phyloP scores from a whole-genome alignment of 2,797 vertebrate species.

The Acanthurus tractus region DNA sequence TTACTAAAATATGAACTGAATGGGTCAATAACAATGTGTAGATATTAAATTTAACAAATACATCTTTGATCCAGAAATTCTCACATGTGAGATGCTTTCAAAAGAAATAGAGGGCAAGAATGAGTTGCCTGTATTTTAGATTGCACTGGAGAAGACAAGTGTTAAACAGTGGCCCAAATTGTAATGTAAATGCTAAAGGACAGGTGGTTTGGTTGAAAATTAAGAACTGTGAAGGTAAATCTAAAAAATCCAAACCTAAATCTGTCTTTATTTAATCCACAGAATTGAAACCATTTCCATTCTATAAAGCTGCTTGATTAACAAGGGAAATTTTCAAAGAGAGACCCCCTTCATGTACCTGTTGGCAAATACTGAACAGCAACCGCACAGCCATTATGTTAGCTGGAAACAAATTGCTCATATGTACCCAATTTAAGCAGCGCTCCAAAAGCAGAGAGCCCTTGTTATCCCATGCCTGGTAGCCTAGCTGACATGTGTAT shows the following conservation, averaged over 20 bases:
- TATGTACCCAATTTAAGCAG: slow-evolving; percentile 80
- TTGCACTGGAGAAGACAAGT: background rate
- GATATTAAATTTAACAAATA: slow-evolving; percentile 6
- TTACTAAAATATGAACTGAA: background rate
- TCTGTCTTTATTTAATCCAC: slow-evolving; percentile 52
- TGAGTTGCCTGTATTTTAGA: slow-evolving; percentile 4
- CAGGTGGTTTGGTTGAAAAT: slow-evolving; percentile 43
- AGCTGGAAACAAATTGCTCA: slow-evolving; percentile 85
- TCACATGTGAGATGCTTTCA: background rate
- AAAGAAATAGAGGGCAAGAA: slow-evolving; percentile 15
- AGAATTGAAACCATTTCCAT: slow-evolving; percentile 61
- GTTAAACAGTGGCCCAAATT: slow-evolving; percentile 27
- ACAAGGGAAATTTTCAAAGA: slow-evolving; percentile 66
- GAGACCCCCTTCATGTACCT: slow-evolving; percentile 70
- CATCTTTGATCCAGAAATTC: slow-evolving; percentile 2
- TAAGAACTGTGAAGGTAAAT: slow-evolving; percentile 8
- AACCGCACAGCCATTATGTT: slow-evolving; percentile 74
- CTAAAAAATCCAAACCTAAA: background rate
- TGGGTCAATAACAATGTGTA: background rate
- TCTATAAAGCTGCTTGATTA: slow-evolving; percentile 61
- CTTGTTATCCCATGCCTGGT: slow-evolving; percentile 73
- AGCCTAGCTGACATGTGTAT: slow-evolving; percentile 68
- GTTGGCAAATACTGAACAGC: slow-evolving; percentile 81
- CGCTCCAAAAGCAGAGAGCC: slow-evolving; percentile 56
- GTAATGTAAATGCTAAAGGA: slow-evolving; percentile 27